These are phyloP conservation scores for Pemphigus obesinymphae DNA, from an alignment of 1,140 invertebrate species.

Conservation along the genomic window DNA sequence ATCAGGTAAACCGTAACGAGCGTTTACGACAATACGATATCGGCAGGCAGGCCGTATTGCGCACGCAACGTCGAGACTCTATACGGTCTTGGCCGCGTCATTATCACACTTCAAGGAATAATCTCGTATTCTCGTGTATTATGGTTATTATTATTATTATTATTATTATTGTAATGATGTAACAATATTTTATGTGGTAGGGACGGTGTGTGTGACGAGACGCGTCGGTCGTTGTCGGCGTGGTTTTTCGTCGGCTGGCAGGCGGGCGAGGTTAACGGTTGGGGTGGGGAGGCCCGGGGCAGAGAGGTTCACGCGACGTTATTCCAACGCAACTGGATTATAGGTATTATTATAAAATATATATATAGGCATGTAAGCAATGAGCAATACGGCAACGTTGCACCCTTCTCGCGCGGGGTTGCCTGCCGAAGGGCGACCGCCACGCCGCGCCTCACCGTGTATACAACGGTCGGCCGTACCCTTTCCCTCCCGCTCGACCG, in stretches of 20 bases:
- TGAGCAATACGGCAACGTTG: slow-evolving; percentile 12
- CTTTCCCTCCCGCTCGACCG: background rate
- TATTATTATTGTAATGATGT: slow-evolving; percentile 31
- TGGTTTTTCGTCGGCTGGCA: background rate
- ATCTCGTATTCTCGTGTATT: background rate
- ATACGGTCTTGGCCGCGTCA: background rate
- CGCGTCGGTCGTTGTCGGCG: background rate
- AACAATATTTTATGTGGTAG: background rate
- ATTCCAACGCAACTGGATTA: slow-evolving; percentile 3
- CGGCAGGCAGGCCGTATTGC: too few species aligned
- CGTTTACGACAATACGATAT: too few species aligned
- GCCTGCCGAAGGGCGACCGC: background rate
- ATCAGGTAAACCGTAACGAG: too few species aligned
- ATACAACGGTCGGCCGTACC: background rate
- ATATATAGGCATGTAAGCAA: slow-evolving; percentile 19
- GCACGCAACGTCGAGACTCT: background rate
- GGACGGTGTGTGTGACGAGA: background rate
- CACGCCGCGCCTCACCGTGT: background rate
- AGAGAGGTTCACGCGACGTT: background rate
- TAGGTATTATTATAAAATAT: background rate
- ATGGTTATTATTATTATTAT: background rate
- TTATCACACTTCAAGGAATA: slow-evolving; percentile 21
- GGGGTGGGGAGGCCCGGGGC: background rate
- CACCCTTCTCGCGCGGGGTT: background rate
- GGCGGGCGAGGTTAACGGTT: background rate